Conservation (phyloP, 2,113 vertebrate species). For the Clarias macrocephalus region DNA sequence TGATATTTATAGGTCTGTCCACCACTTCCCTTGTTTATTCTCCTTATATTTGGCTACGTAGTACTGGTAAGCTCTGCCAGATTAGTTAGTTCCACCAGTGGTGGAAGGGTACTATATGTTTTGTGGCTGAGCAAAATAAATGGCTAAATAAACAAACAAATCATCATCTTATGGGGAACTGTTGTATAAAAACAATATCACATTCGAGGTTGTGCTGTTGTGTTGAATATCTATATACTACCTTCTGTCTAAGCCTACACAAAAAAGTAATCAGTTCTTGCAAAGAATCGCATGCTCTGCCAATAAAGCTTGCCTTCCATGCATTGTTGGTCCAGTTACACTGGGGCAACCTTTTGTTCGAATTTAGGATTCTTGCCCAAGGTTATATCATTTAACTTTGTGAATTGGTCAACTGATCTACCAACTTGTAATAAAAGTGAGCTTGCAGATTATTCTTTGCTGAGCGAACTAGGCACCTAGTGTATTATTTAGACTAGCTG, state of each 20-base stretch:
- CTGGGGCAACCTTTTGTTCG: neutral
- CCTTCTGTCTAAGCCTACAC: neutral
- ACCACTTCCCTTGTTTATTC: too few species aligned
- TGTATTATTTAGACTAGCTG: neutral
- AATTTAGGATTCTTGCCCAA: neutral
- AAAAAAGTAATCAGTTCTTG: neutral
- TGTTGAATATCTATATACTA: neutral
- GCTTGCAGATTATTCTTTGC: neutral
- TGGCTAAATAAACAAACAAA: too few species aligned
- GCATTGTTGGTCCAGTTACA: neutral
- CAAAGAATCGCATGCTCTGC: neutral
- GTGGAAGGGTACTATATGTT: too few species aligned
- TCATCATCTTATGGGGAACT: too few species aligned
- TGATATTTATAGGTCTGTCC: too few species aligned
- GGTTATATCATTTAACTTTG: neutral
- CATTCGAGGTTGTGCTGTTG: too few species aligned
- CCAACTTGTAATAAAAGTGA: neutral
- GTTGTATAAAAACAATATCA: too few species aligned
- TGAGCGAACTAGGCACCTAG: neutral
- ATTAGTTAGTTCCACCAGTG: too few species aligned
- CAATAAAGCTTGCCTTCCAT: neutral
- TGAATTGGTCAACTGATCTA: neutral
- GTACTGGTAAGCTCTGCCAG: too few species aligned
- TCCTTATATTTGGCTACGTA: too few species aligned
- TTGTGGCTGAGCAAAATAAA: too few species aligned